These are phyloP conservation scores for Amphipyra tragopoginis DNA, from an alignment of 2,888 invertebrate genomes.

Conservation along the genomic window DNA sequence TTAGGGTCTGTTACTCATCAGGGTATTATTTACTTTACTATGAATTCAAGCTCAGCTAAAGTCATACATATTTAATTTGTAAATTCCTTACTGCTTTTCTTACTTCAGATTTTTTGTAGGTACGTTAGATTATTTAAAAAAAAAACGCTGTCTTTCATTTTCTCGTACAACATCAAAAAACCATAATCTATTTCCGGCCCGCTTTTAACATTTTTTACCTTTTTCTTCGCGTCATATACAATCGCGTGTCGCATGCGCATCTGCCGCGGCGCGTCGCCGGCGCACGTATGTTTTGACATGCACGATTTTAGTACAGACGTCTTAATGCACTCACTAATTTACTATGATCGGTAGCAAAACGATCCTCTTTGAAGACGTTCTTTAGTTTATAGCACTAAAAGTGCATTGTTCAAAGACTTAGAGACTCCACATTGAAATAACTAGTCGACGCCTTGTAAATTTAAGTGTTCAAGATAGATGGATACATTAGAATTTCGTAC, in stretches of 20 bases:
- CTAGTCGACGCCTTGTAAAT: constrained; percentile 49
- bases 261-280: constrained; percentile 59
- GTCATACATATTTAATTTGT: background rate
- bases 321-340: constrained; percentile 70
- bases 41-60: too few species aligned
- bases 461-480: constrained; percentile 35
- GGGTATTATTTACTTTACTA: too few species aligned
- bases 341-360: constrained; percentile 58
- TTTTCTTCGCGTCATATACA: constrained; percentile 52
- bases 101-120: too few species aligned
- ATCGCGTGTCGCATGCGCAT: constrained; percentile 57
- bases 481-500: constrained; percentile 34
- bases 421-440: constrained; percentile 53
- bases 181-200: constrained; percentile 35
- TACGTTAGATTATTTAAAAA: background rate
- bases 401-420: constrained; percentile 55
- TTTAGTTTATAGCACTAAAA: constrained; percentile 46
- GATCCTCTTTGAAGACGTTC: constrained; percentile 60
- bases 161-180: constrained; percentile 7
- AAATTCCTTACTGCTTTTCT: background rate
- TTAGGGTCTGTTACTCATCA: too few species aligned
- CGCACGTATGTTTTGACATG: constrained; percentile 70
- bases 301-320: constrained; percentile 60
- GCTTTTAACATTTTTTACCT: constrained; percentile 51
- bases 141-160: background rate